Evolutionary conservation across 2,113 vertebrate species (phyloP), one percentile per base, ranked within the genome.

Genomic region (Dasyornis broadbenti): DNA sequence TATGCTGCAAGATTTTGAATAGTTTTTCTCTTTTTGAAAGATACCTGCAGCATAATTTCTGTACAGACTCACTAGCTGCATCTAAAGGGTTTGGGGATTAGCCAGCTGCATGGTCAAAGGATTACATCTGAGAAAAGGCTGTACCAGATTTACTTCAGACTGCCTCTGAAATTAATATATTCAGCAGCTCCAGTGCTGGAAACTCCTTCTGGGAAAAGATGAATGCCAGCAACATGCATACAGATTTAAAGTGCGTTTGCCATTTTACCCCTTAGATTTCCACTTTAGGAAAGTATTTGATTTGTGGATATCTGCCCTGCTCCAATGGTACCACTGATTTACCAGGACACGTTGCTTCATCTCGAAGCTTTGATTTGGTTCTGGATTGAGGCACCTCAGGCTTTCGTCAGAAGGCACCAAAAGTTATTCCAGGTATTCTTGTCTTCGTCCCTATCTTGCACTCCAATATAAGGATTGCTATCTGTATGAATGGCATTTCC

Each of bases 11-110:
- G 33, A 72, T 73, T 93, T 88, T 80, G 47, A 87, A 52, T 17
- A 47, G 16, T 69, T 91, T 86, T 94, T 92, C 30, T 80, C 49
- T 73, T 24, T 86, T 92, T 92, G 79, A 89, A 94, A 84, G 53
- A 39, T 77, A 96, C 23, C 42, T 81, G 42, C 42, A 92, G 60
- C 15, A 39, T 81, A 66, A 89, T 96, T 91, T 77, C 42, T 86
- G 20, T 63, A 27, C 7, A 15, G 45, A 45, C 31, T 63, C 68
- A 45, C 40, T 86, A 53, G 19, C 33, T 88, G 15, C 42, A 70
- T 61, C 56, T 72, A 76, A 77, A 83, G 24, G 6, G 45, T 80
- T 79, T 77, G 37, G 39, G 59, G 19, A 64, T 89, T 89, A 90
- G 22, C 11, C 27, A 69, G 20, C 10, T 75, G 15, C 15, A 11